Percentiles rank a stretch among this genome's conserved stretches.
phyloP scores from a whole-genome alignment of 2,888 invertebrate species.

The Eupithecia pulchellata region DNA sequence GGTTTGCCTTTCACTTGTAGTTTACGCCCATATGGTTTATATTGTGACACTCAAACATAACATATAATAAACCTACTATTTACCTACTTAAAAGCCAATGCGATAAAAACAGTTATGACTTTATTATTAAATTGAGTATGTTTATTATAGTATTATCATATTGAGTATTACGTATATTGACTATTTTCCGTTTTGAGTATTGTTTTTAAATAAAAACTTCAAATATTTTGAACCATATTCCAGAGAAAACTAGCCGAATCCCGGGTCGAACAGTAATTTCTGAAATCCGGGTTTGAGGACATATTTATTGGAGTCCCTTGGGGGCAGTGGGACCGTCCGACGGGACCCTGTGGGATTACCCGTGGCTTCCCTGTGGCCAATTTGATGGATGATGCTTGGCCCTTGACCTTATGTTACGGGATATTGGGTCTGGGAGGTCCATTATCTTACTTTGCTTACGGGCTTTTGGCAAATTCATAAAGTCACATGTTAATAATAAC shows the following conservation, averaged over 20 bases:
- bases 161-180: no score
- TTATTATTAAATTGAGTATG: no score
- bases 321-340: constrained; percentile 45
- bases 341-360: constrained; percentile 24
- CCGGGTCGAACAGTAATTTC: constrained; percentile 45
- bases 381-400: constrained; percentile 57
- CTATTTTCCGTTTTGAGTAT: no score
- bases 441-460: background rate
- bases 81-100: no score
- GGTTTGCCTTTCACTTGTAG: no score
- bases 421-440: background rate
- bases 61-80: no score
- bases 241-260: background rate
- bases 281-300: constrained; percentile 41
- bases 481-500: background rate
- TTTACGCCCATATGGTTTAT: no score
- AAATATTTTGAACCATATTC: constrained; percentile 2
- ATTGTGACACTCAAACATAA: no score
- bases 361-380: constrained; percentile 55
- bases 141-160: no score
- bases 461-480: background rate
- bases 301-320: constrained; percentile 38
- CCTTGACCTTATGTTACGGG: background rate
- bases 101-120: no score
- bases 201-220: background rate